Evolutionary conservation across 2,888 invertebrate genomes (phyloP), one percentile per base, ranked within the genome.

Genomic region (Tillus elongatus): DNA sequence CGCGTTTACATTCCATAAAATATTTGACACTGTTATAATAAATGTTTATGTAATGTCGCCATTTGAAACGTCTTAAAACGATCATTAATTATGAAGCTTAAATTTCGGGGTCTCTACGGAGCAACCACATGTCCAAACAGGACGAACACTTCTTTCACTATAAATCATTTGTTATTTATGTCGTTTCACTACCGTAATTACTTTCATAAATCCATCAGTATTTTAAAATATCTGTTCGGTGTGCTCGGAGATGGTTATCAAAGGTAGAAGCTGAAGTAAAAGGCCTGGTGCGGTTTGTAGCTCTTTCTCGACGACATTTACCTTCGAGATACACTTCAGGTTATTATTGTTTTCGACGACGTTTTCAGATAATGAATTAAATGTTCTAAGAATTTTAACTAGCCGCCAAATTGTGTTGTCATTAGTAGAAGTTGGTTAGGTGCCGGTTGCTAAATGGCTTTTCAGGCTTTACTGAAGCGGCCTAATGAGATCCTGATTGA

Each of bases 171-270:
- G 49, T 56, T 52, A 59, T 59, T 59, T 59, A 58, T 59, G 56
- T 55, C 56, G 53, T 55, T 57, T 57, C 56, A 50, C 50, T 50
- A 46, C 46, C 45, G 54, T 59, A 59, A 59, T 59, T 57, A 56
- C 58, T 51, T 52, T 54, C 57, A 58, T 58, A 58, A 58, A 58
- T 58, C 57, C 53, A 55, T 58, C 57, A 53, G 56, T 41, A 42
- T 38, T 41, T 44, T 52, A 51, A 53, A 51, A 51, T 53, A 56
- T 56, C 52, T 50, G 50, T 53, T 53, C 50, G 50, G 48, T 45
- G 50, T 43, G 39, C 30, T 33, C 36, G 40, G 51, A 55, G 58
- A 56, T 58, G 48, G 47, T 52, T 56, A 58, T 58, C 56, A 30
- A 26, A 30, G 35, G 11, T 13, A 38, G 38, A 37, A 34, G 13